Evolutionary conservation across 2,888 invertebrate genomes (phyloP), one percentile per base, ranked within the genome.

Genomic region (Hydriomena furcata): DNA sequence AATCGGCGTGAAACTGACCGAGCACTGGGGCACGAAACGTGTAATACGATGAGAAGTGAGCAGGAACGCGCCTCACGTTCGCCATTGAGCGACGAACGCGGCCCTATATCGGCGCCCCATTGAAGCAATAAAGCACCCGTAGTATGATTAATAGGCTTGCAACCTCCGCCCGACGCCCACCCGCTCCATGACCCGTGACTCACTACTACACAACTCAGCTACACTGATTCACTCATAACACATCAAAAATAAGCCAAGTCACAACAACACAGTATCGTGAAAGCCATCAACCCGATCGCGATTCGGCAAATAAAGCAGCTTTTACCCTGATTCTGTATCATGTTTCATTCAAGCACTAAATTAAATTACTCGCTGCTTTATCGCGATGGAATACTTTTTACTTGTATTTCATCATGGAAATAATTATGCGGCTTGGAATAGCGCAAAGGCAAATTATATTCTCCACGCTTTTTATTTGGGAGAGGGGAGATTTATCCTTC

Each of bases 121-220:
- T 82, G 75, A 79, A 79, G 80, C 79, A 79, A 84, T 86, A 84
- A 85, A 84, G 72, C 71, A 73, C 65, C 73, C 68, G 72, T 75
- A 78, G 71, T 77, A 84, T 88, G 86, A 88, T 86, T 82, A 85
- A 87, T 86, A 79, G 67, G 55, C 60, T 64, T 65, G 66, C 74
- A 74, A 74, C 74, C 75, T 76, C 71, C 73, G 63, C 63, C 68
- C 62, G 64, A 77, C 80, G 77, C 79, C 82, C 76, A 75, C 81
- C 61, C 71, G 65, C 69, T 78, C 63, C 61, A 60, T 61, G 66
- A 58, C 68, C 70, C 65, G 68, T 80, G 77, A 80, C 61, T 61
- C 60, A 61, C 63, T 60, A 55, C 60, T 60, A 54, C 23, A 66
- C 63, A 40, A 40, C 42, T 37, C 30, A 44, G 57, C 46, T 58